Evolutionary conservation across 1,140 invertebrate species (phyloP).

Genomic region (Drosophila lini): DNA sequence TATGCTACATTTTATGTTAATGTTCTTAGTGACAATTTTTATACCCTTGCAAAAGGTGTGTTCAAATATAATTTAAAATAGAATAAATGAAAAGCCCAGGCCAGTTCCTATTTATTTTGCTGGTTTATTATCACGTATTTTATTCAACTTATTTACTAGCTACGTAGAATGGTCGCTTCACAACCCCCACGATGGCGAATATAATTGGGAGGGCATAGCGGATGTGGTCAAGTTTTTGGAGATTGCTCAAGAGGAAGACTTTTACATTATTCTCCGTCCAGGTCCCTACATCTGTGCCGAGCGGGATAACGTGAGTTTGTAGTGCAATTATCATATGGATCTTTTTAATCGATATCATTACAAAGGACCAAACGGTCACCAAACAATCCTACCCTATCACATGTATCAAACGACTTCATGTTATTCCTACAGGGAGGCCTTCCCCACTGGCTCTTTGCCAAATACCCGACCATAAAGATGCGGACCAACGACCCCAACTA

Average conservation of each 20-base stretch:
- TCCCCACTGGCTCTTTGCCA: slow-evolving; percentile 91
- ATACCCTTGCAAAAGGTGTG: background rate
- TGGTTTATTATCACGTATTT: too few relatives aligned
- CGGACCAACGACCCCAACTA: slow-evolving; percentile 88
- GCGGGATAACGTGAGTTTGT: slow-evolving; percentile 86
- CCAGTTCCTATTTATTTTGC: too few relatives aligned
- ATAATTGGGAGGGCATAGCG: slow-evolving; percentile 91
- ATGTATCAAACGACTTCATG: background rate
- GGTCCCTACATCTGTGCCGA: slow-evolving; percentile 98
- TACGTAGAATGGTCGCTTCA: slow-evolving; percentile 97
- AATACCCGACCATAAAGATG: slow-evolving; percentile 89
- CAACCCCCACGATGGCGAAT: slow-evolving; percentile 89
- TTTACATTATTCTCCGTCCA: slow-evolving; percentile 94
- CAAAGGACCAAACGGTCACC: too few relatives aligned
- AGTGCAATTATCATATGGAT: background rate
- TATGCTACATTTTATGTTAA: background rate
- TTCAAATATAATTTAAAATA: too few relatives aligned
- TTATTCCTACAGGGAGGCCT: slow-evolving; percentile 89
- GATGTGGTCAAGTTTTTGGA: slow-evolving; percentile 92
- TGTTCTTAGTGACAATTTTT: background rate
- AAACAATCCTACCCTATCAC: too few relatives aligned
- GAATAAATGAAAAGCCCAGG: too few relatives aligned
- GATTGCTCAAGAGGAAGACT: slow-evolving; percentile 91
- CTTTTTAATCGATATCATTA: too few relatives aligned
- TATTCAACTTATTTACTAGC: slow-evolving; percentile 85